phyloP scores from a whole-genome alignment of 2,113 vertebrate species.

The Ceyx melanurus region DNA sequence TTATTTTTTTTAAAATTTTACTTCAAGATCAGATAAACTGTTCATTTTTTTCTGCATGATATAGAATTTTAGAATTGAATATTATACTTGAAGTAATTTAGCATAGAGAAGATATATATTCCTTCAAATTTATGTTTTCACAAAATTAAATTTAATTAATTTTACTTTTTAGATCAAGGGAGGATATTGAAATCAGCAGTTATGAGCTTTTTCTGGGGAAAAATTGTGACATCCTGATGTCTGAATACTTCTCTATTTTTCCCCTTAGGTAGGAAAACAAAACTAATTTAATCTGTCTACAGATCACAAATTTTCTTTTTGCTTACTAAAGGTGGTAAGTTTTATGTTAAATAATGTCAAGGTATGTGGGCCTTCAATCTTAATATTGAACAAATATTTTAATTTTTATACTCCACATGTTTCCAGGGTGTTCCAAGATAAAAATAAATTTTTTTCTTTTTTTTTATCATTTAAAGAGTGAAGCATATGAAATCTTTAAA shows the following conservation, averaged over 20 bases:
- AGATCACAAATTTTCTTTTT: neutral
- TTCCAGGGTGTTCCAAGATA: neutral
- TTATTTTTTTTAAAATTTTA: neutral
- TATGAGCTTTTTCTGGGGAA: neutral
- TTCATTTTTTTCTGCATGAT: neutral
- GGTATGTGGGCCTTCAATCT: neutral
- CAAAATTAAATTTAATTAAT: neutral
- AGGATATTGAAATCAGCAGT: neutral
- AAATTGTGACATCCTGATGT: neutral
- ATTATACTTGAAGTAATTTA: neutral
- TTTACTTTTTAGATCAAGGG: neutral
- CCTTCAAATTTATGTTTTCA: neutral
- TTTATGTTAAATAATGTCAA: neutral
- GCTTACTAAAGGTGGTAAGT: neutral
- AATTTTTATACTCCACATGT: neutral
- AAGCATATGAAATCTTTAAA: neutral
- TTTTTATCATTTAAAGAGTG: neutral
- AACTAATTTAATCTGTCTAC: neutral
- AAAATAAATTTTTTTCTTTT: accelerated
- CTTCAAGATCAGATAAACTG: neutral
- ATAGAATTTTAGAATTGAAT: neutral
- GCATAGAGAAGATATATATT: neutral
- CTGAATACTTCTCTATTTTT: neutral
- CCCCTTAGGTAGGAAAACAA: neutral
- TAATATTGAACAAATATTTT: neutral